Percentiles rank a stretch among this genome's conserved stretches.
Conservation (phyloP, 1,140 invertebrate species). For the Alviniconcha marisindica region DNA sequence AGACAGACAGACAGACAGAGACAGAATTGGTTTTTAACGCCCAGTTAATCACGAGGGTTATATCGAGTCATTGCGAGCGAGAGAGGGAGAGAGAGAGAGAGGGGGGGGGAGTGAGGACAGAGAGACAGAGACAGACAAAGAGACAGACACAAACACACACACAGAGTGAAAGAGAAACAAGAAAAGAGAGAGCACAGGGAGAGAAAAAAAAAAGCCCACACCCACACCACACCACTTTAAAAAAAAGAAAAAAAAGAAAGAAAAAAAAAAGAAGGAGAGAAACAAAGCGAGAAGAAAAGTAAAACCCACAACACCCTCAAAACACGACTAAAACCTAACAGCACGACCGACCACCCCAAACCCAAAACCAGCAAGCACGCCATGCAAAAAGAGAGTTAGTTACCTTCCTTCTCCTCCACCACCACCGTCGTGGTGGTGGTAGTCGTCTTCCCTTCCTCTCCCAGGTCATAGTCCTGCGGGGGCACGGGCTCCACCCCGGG, state of each 20-base stretch:
- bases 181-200: background rate
- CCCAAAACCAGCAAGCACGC: background rate
- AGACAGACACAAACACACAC: background rate
- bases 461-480: background rate
- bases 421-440: background rate
- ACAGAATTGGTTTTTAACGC: too few species aligned
- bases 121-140: background rate
- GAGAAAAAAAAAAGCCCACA: too few species aligned
- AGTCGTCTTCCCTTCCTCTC: background rate
- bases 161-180: background rate
- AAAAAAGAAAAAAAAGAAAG: background rate
- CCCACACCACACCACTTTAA: too few species aligned
- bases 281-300: background rate
- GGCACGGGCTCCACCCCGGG: background rate
- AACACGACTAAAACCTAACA: background rate
- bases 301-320: background rate
- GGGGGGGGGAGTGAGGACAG: background rate
- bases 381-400: constrained; percentile 10
- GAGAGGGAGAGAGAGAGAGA: background rate
- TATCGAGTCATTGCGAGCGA: too few species aligned
- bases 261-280: background rate
- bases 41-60: too few species aligned
- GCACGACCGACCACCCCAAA: background rate
- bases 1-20: background rate
- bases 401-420: constrained; percentile 28